Evolutionary conservation across 2,113 vertebrate species (phyloP).

Genomic region (Triplophysa rosa): DNA sequence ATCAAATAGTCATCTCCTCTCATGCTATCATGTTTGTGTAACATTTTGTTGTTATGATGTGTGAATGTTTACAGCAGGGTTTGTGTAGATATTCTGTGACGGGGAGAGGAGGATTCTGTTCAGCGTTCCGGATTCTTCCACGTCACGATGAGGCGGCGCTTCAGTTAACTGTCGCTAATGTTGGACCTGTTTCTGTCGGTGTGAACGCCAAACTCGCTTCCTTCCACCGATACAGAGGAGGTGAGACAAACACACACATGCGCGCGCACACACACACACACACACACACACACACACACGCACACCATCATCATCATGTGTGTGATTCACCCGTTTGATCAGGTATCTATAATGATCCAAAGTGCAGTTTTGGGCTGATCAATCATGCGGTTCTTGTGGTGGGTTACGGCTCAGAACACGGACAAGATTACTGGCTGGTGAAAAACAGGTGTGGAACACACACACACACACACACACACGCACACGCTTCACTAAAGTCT

Average conservation of each 20-base stretch:
- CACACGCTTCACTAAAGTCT: not conserved
- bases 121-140: conserved; percentile 59
- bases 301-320: not conserved
- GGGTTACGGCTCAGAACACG: conserved; percentile 68
- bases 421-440: conserved; percentile 72
- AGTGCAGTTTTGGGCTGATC: conserved; percentile 20
- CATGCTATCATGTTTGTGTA: not conserved
- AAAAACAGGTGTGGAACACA: conserved; percentile 69
- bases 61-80: conserved; percentile 56
- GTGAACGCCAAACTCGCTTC: conserved; percentile 66
- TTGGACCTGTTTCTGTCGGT: conserved; percentile 69
- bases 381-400: conserved; percentile 64
- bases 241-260: conserved; percentile 55
- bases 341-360: conserved; percentile 57
- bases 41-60: conserved; percentile 6
- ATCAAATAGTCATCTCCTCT: too few relatives aligned
- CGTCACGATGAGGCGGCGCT: conserved; percentile 64
- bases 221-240: conserved; percentile 71
- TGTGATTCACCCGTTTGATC: conserved; percentile 13
- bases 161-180: conserved; percentile 57
- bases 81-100: conserved; percentile 63
- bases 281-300: not conserved
- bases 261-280: not conserved
- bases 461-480: not conserved
- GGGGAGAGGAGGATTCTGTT: conserved; percentile 65